Evolutionary conservation across 1,140 invertebrate genomes (phyloP).

Genomic region (Coptotermes formosanus): DNA sequence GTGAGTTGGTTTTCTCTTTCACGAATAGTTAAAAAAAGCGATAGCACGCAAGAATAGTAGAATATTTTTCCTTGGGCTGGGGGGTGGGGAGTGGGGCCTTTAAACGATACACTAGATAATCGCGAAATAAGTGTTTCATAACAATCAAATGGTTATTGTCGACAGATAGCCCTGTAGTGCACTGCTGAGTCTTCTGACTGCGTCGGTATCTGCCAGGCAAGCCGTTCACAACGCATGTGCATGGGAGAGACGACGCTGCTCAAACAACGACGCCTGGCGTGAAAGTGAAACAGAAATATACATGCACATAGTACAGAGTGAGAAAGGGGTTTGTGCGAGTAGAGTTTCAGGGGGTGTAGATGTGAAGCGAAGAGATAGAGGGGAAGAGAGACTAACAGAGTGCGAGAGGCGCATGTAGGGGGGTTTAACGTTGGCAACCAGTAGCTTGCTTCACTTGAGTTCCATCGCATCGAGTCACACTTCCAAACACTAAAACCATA

Average conservation of each 20-base stretch:
- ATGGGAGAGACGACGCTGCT: background rate
- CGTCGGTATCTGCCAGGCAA: background rate
- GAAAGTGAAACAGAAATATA: background rate
- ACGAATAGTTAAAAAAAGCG: no score
- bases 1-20: no score
- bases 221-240: background rate
- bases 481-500: slow-evolving; percentile 16
- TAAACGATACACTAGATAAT: background rate
- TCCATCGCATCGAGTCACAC: slow-evolving; percentile 7
- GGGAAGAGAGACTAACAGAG: background rate
- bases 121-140: background rate
- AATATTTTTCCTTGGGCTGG: no score
- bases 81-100: no score
- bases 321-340: background rate
- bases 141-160: background rate
- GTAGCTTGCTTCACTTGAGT: slow-evolving; percentile 17
- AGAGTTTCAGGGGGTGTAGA: background rate
- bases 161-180: background rate
- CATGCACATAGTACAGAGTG: background rate
- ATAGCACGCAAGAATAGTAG: no score
- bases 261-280: background rate
- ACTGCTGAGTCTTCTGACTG: background rate
- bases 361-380: background rate
- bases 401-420: background rate
- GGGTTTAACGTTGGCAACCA: background rate